phyloP scores from a whole-genome alignment of 2,113 vertebrate species.

The Pipra filicauda region DNA sequence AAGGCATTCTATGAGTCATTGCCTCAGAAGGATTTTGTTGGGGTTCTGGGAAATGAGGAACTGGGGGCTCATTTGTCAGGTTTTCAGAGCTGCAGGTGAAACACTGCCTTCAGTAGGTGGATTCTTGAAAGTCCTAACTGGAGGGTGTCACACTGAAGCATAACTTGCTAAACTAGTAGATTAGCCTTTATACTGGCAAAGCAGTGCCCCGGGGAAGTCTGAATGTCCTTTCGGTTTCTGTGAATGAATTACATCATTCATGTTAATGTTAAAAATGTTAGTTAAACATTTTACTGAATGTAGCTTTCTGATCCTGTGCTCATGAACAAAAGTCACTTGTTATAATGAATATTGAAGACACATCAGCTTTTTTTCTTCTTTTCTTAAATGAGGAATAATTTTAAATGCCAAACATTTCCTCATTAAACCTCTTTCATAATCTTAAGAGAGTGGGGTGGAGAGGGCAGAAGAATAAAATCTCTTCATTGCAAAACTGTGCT shows the following conservation, averaged over 20 bases:
- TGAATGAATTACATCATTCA: background rate
- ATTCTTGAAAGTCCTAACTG: background rate
- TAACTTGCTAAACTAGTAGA: background rate
- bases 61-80: background rate
- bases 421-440: background rate
- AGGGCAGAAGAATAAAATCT: background rate
- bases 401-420: background rate
- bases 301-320: background rate
- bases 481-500: background rate
- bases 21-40: background rate
- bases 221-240: background rate
- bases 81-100: constrained; percentile 11
- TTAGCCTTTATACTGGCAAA: background rate
- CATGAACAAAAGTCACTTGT: background rate
- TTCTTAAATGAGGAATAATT: background rate
- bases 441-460: background rate
- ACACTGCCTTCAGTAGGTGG: background rate
- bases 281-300: background rate
- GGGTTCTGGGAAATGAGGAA: constrained; percentile 33
- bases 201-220: background rate
- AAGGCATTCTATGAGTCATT: constrained; percentile 24
- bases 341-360: background rate
- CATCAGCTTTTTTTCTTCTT: background rate
- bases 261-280: background rate
- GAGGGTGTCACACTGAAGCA: background rate